Percentiles rank a stretch among this genome's conserved stretches.
Conservation (phyloP, 2,113 vertebrate species). For the Marmota monax region DNA sequence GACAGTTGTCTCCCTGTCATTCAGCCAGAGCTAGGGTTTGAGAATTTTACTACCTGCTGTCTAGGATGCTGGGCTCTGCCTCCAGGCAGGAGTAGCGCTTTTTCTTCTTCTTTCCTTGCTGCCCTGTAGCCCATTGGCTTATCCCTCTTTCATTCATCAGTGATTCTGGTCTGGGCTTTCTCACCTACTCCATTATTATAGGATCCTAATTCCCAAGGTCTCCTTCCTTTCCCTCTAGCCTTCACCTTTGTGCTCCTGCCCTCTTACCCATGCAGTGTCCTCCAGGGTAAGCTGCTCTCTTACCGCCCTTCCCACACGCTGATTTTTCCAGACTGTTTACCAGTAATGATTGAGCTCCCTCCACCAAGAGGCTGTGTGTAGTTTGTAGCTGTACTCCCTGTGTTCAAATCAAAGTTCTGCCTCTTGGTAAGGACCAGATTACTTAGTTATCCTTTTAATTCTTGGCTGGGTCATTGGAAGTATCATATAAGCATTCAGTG, state of each 20-base stretch:
- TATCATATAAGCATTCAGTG: conserved; percentile 1
- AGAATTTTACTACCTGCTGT: not conserved
- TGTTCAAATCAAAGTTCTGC: not conserved
- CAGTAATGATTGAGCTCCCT: not conserved
- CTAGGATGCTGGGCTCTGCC: not conserved
- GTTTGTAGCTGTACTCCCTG: not conserved
- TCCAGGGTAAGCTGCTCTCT: not conserved
- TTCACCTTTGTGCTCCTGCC: not conserved
- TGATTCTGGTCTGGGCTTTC: not conserved
- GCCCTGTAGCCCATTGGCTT: not conserved
- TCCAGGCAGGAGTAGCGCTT: not conserved
- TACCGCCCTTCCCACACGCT: not conserved
- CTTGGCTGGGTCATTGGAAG: not conserved
- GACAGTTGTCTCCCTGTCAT: not conserved
- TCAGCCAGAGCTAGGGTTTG: not conserved
- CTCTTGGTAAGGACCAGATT: not conserved
- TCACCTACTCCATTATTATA: not conserved
- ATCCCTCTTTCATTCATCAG: not conserved
- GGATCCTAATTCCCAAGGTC: not conserved
- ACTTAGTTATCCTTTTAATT: not conserved
- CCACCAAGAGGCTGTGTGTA: not conserved
- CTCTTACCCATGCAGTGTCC: not conserved
- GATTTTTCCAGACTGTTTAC: not conserved
- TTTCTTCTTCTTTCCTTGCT: not conserved
- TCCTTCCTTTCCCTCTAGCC: not conserved